Evolutionary conservation across 2,797 vertebrate species (phyloP).

Genomic region (Pampus argenteus): DNA sequence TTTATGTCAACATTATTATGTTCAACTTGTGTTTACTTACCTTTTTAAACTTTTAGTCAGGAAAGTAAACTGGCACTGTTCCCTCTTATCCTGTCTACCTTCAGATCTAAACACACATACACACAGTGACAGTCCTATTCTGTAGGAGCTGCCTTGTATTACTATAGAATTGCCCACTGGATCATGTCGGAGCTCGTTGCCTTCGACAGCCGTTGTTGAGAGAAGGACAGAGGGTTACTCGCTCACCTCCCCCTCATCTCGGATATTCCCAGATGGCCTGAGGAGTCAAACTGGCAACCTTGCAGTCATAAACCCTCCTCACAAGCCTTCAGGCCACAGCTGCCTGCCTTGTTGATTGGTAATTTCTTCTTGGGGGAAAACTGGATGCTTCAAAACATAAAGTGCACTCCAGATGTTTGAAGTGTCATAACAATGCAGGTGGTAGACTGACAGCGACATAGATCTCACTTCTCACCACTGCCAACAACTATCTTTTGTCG

Average conservation of each 20-base stretch:
- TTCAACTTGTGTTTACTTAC: background rate
- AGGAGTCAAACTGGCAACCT: slow-evolving; percentile 75
- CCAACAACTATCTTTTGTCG: slow-evolving; percentile 52
- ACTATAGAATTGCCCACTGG: slow-evolving; percentile 23
- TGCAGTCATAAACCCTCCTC: slow-evolving; percentile 59
- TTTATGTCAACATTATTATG: no score
- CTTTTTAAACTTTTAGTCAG: background rate
- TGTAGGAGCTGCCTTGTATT: slow-evolving; percentile 27
- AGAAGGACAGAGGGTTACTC: slow-evolving; percentile 34
- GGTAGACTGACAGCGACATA: slow-evolving; percentile 64
- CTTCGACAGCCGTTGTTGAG: slow-evolving; percentile 35
- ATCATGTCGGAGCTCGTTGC: slow-evolving; percentile 18
- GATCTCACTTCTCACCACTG: slow-evolving; percentile 32
- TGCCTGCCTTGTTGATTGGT: slow-evolving; percentile 64
- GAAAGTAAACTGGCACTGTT: no score
- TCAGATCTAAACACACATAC: no score
- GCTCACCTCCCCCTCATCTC: slow-evolving; percentile 42
- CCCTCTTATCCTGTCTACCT: no score
- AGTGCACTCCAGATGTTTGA: slow-evolving; percentile 76
- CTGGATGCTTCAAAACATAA: slow-evolving; percentile 65
- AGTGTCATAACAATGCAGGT: slow-evolving; percentile 77
- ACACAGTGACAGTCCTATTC: slow-evolving; percentile 9
- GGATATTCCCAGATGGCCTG: slow-evolving; percentile 63
- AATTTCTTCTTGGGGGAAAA: slow-evolving; percentile 61
- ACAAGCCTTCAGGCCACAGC: slow-evolving; percentile 67